phyloP scores from a whole-genome alignment of 2,113 vertebrate species.

The Pseudorectes ferrugineus region DNA sequence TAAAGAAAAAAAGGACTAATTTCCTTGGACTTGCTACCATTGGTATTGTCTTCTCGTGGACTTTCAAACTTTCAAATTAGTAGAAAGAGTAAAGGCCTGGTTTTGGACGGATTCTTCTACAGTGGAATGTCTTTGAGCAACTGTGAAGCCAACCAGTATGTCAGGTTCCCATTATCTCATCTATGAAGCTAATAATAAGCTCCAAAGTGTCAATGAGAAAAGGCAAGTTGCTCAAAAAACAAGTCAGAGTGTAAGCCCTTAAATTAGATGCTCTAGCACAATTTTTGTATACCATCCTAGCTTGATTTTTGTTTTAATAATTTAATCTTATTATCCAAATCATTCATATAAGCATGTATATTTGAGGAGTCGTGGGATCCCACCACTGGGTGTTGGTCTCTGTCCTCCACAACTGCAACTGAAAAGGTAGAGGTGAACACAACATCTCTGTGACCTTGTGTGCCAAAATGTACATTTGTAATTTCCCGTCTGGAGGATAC shows the following conservation, averaged over 20 bases:
- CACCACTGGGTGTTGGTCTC: fast-evolving
- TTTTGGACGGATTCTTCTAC: not conserved
- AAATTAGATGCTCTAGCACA: not conserved
- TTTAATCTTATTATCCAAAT: not conserved
- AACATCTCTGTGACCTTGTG: not conserved
- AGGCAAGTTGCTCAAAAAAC: not conserved
- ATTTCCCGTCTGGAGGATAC: not conserved
- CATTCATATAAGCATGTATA: not conserved
- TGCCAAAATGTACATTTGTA: not conserved
- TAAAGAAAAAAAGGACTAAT: not conserved
- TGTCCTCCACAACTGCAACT: not conserved
- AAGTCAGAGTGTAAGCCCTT: not conserved
- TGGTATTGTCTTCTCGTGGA: not conserved
- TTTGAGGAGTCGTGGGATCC: not conserved
- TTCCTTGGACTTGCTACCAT: not conserved
- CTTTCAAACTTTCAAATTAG: not conserved
- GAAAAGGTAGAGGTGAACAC: not conserved
- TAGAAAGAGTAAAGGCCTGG: not conserved
- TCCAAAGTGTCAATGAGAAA: not conserved
- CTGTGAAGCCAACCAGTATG: not conserved
- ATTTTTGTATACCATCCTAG: not conserved
- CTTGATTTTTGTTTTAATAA: not conserved
- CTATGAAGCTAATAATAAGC: not conserved
- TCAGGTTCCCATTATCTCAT: not conserved
- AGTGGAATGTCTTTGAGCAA: not conserved